phyloP scores from a whole-genome alignment of 1,140 invertebrate species.

The Stegodyphus dumicola region DNA sequence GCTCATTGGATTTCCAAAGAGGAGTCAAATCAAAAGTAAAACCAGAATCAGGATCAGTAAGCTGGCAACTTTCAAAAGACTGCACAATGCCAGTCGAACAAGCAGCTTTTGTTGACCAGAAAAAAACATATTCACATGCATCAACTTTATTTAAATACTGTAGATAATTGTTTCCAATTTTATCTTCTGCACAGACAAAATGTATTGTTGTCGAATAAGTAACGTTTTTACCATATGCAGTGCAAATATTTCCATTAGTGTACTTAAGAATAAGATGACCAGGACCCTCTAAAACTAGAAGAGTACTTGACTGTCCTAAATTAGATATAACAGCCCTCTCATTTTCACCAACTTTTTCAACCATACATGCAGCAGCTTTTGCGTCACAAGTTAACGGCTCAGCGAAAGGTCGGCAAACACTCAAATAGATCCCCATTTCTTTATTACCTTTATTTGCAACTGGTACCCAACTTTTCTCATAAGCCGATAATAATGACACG shows the following conservation, averaged over 20 bases:
- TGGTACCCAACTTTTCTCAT: slow-evolving; percentile 65
- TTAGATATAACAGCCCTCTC: slow-evolving; percentile 31
- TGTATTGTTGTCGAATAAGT: slow-evolving; percentile 66
- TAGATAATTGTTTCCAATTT: not conserved
- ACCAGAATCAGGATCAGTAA: slow-evolving; percentile 65
- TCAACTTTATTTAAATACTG: slow-evolving; percentile 61
- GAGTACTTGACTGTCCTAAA: slow-evolving; percentile 9
- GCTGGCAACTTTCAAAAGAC: slow-evolving; percentile 63
- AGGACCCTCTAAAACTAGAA: slow-evolving; percentile 26
- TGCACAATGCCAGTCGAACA: slow-evolving; percentile 63
- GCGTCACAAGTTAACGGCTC: slow-evolving; percentile 63
- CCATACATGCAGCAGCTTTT: slow-evolving; percentile 65
- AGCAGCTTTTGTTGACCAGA: slow-evolving; percentile 66
- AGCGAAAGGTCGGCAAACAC: slow-evolving; percentile 66
- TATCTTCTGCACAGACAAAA: slow-evolving; percentile 65
- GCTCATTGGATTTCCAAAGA: not conserved
- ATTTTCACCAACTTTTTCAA: slow-evolving; percentile 62
- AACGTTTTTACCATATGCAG: slow-evolving; percentile 51
- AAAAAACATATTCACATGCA: slow-evolving; percentile 65
- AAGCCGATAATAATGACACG: slow-evolving; percentile 64
- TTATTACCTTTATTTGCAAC: slow-evolving; percentile 62
- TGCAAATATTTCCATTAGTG: slow-evolving; percentile 64
- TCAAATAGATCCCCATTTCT: slow-evolving; percentile 67
- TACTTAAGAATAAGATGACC: slow-evolving; percentile 63
- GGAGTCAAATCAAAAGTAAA: slow-evolving; percentile 41